phyloP scores from a whole-genome alignment of 2,888 invertebrate species.

The Dioctria rufipes region DNA sequence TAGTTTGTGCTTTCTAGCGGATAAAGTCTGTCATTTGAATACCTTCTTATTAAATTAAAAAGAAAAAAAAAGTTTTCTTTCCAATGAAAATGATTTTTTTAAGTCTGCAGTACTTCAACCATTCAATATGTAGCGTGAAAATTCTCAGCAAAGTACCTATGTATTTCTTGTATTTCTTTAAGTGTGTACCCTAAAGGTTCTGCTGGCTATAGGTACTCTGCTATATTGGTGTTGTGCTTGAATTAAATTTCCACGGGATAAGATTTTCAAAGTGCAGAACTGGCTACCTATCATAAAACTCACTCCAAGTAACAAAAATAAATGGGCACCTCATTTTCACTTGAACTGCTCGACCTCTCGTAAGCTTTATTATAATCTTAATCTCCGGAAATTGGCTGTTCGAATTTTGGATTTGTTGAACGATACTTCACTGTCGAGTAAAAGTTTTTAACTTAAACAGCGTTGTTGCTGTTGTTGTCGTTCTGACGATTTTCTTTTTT shows the following conservation, averaged over 20 bases:
- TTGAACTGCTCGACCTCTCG: background rate
- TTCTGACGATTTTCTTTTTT: background rate
- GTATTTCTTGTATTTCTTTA: too few relatives aligned
- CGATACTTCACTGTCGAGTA: background rate
- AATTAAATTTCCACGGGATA: constrained; percentile 26
- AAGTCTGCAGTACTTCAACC: too few relatives aligned
- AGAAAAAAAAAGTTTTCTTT: too few relatives aligned
- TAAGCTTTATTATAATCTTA: constrained; percentile 35
- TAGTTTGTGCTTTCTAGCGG: too few relatives aligned
- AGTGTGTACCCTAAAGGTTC: too few relatives aligned
- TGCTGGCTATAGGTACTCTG: too few relatives aligned
- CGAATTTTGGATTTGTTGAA: constrained; percentile 16
- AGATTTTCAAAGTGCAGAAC: background rate
- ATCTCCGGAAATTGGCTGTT: constrained; percentile 41
- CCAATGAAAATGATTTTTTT: too few relatives aligned
- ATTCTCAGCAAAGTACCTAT: too few relatives aligned
- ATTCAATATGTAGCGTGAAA: too few relatives aligned
- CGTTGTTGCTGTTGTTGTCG: constrained; percentile 6
- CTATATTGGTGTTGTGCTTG: background rate
- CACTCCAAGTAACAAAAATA: constrained; percentile 20
- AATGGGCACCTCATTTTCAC: constrained; percentile 25
- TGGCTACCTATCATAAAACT: background rate
- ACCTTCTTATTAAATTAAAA: too few relatives aligned
- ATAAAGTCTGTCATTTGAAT: too few relatives aligned
- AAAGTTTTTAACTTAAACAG: constrained; percentile 26